Conservation (phyloP, 2,888 invertebrate genomes). For the Hypsopygia costalis region DNA sequence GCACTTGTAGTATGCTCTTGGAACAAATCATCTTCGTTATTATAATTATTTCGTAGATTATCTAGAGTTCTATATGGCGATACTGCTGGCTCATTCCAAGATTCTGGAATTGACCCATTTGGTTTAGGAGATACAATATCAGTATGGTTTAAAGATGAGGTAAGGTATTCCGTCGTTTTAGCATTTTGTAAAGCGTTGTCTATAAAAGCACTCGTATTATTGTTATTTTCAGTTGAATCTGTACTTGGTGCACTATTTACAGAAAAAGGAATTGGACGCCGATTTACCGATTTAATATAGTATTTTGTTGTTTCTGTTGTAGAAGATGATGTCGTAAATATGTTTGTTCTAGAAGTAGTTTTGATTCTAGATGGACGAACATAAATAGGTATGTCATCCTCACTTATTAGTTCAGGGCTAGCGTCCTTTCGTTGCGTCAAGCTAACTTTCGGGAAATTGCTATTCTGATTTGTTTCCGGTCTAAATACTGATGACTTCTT, state of each 20-base stretch:
- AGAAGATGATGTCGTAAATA: conserved; percentile 26
- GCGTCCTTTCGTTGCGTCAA: conserved; percentile 41
- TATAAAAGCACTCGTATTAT: conserved; percentile 40
- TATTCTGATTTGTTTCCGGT: conserved; percentile 24
- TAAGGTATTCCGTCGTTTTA: conserved; percentile 18
- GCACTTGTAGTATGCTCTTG: conserved; percentile 38
- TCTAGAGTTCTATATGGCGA: conserved; percentile 77
- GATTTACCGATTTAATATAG: conserved; percentile 53
- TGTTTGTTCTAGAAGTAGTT: conserved; percentile 27
- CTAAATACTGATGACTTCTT: conserved; percentile 28
- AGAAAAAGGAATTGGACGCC: conserved; percentile 49
- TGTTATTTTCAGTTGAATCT: conserved; percentile 44
- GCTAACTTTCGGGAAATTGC: conserved; percentile 29
- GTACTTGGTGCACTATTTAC: conserved; percentile 27
- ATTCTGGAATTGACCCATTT: conserved; percentile 25
- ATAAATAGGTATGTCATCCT: conserved; percentile 44
- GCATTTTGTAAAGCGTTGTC: conserved; percentile 39
- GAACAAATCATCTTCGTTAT: conserved; percentile 26
- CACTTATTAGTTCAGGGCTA: conserved; percentile 27
- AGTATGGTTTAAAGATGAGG: conserved; percentile 12
- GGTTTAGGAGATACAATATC: conserved; percentile 22
- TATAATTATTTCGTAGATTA: conserved; percentile 51
- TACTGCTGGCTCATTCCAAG: conserved; percentile 61
- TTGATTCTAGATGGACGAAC: conserved; percentile 30
- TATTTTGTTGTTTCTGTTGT: conserved; percentile 51